A percentile compares a stretch with the other conserved stretches of the same genome.
These are phyloP conservation scores for Microchrysa polita DNA, from an alignment of 2,888 invertebrate species.

Conservation along the genomic window DNA sequence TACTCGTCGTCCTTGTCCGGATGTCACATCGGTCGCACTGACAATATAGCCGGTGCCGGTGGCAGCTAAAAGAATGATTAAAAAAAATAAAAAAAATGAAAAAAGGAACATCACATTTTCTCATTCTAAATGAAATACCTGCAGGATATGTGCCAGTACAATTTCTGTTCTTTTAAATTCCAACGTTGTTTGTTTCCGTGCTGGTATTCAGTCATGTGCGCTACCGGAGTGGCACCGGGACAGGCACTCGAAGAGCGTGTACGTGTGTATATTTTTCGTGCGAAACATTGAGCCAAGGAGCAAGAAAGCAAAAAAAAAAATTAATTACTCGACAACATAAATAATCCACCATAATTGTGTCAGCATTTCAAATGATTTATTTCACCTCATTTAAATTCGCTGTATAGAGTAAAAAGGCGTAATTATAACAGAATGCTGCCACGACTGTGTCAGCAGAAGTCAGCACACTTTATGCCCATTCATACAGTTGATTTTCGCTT, in stretches of 20 bases:
- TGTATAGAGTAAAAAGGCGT: conserved; percentile 19
- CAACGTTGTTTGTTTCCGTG: background rate
- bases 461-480: background rate
- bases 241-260: no score
- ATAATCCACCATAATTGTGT: conserved; percentile 39
- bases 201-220: background rate
- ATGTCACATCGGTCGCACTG: background rate
- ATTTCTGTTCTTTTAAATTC: conserved; percentile 10
- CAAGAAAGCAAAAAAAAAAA: conserved; percentile 15
- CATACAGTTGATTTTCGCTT: no score
- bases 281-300: no score
- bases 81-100: background rate
- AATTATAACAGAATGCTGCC: conserved; percentile 19
- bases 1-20: background rate
- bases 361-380: conserved; percentile 42
- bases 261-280: background rate
- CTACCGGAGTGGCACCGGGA: background rate
- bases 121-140: conserved; percentile 6
- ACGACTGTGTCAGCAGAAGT: background rate
- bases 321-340: conserved; percentile 34
- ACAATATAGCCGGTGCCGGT: no score
- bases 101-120: background rate
- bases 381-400: conserved; percentile 42
- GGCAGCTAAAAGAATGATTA: no score
- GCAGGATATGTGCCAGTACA: conserved; percentile 23